Evolutionary conservation across 1,140 invertebrate genomes (phyloP), one percentile per base, ranked within the genome.

Genomic region (Pomacea maculata): DNA sequence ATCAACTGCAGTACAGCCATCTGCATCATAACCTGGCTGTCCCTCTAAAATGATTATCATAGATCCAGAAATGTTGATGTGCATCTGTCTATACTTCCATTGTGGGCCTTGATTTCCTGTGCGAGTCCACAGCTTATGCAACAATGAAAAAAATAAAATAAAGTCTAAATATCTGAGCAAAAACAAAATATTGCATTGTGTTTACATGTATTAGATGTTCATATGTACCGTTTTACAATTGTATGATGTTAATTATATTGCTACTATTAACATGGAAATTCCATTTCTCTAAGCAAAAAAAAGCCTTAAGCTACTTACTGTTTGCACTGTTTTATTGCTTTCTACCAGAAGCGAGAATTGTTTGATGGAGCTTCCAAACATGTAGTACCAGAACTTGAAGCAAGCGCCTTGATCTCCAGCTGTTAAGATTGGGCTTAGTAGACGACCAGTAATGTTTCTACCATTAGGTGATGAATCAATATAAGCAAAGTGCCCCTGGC

Each of bases 341-440:
- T 61, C 57, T 14, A 61, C 57, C 57, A 61, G 57, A 4, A 61
- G 15, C 15, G 57, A 14, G 11, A 61, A 61, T 17, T 61, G 57
- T 61, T 87, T 84, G 9, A 91, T 83, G 79, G 83, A 79, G 34
- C 81, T 75, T 2, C 95, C 95, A 85, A 93, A 95, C 95, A 95
- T 95, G 86, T 95, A 94, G 57, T 95, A 95, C 92, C 94, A 95
- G 85, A 95, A 95, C 83, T 94, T 92, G 88, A 95, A 85, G 68
- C 88, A 89, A 10, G 86, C 79, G 15, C 88, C 88, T 65, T 61
- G 17, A 52, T 78, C 15, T 12, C 79, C 78, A 55, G 88, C 80
- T 34, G 67, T 80, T 21, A 75, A 64, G 5, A 45, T 55, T 1
- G 92, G 91, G 84, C 94, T 95, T 9, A 94, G 90, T 0, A 96